Percentiles rank a stretch among this genome's conserved stretches.
phyloP scores from a whole-genome alignment of 1,140 invertebrate species.

The Conus ventricosus region DNA sequence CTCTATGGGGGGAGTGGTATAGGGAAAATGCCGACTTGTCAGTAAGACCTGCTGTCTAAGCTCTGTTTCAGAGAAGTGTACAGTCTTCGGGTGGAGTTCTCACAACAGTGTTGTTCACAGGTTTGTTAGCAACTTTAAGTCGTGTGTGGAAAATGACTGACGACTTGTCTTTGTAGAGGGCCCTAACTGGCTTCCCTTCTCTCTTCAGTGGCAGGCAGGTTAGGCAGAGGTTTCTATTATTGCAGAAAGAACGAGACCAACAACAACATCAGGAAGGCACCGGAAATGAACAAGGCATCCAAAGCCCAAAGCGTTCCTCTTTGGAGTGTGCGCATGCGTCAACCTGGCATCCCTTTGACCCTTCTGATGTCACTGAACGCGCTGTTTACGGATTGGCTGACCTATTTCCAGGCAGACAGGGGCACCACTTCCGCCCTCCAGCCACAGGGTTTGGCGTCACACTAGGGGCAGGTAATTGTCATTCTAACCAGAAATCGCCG shows the following conservation, averaged over 20 bases:
- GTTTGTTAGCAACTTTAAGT: no score
- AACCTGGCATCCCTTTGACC: background rate
- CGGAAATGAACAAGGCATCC: background rate
- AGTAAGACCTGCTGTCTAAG: no score
- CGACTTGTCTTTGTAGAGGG: no score
- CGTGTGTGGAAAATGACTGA: no score
- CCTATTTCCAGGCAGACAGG: background rate
- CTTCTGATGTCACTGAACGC: background rate
- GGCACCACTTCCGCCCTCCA: background rate
- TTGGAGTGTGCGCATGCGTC: background rate
- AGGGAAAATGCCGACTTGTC: no score
- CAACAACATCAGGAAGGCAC: background rate
- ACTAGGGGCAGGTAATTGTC: background rate
- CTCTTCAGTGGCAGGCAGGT: background rate
- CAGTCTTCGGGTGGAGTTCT: no score
- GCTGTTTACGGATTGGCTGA: constrained; percentile 8
- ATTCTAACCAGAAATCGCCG: background rate
- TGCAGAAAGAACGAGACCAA: background rate
- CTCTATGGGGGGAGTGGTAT: no score
- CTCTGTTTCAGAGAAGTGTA: no score
- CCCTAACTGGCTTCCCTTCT: no score
- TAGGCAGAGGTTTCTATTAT: background rate
- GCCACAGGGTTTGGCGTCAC: background rate
- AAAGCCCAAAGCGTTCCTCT: background rate
- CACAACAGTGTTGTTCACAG: no score